Conservation (phyloP, 2,888 invertebrate genomes). For the Cephus pygmeus region DNA sequence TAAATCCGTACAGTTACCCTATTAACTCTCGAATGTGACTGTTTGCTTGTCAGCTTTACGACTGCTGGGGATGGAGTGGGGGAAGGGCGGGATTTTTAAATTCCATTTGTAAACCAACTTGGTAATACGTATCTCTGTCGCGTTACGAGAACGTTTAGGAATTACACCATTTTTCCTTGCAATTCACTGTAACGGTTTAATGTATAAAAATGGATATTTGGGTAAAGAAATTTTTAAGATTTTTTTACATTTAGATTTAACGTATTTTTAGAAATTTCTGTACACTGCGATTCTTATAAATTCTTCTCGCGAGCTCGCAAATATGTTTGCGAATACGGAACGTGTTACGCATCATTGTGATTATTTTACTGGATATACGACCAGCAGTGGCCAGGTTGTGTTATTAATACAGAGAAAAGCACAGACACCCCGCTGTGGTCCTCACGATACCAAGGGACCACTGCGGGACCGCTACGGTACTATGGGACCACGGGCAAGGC, state of each 20-base stretch:
- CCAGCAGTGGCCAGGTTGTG: slow-evolving; percentile 37
- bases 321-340: slow-evolving; percentile 32
- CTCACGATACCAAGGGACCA: slow-evolving; percentile 42
- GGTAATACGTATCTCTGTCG: background rate
- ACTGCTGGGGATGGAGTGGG: background rate
- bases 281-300: background rate
- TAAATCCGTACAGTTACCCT: background rate
- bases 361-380: slow-evolving; percentile 49
- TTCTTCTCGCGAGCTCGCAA: background rate
- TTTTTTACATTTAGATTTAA: background rate
- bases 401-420: slow-evolving; percentile 53
- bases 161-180: background rate
- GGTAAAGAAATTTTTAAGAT: background rate
- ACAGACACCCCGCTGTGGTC: slow-evolving; percentile 53
- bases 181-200: background rate
- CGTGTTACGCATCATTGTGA: slow-evolving; percentile 52
- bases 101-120: background rate
- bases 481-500: slow-evolving; percentile 39
- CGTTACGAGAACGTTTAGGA: background rate
- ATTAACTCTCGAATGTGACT: background rate
- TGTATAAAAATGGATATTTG: too few relatives aligned
- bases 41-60: background rate
- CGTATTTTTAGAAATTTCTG: background rate
- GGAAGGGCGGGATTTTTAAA: background rate
- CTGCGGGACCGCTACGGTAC: background rate